Percentiles rank a stretch among this genome's conserved stretches.
phyloP scores from a whole-genome alignment of 23 tunicate species.

The Halocynthia roretzi region DNA sequence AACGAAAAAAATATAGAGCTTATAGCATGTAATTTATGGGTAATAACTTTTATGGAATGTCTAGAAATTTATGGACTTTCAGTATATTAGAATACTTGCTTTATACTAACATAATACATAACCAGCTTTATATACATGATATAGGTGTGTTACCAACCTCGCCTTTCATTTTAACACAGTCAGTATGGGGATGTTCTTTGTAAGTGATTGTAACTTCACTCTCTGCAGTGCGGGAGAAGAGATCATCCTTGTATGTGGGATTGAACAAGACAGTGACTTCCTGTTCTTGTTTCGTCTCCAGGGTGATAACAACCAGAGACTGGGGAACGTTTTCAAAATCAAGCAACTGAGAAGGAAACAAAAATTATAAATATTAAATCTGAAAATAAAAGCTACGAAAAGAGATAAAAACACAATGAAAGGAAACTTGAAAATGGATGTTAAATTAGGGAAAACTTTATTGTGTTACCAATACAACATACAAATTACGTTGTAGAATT shows the following conservation, averaged over 20 bases:
- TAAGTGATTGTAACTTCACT: conserved; percentile 66
- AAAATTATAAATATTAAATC: neutral
- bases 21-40: no score
- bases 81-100: no score
- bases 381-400: no score
- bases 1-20: no score
- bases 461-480: neutral
- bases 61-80: no score
- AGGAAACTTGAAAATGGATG: neutral
- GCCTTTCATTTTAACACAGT: conserved; percentile 56
- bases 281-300: conserved; percentile 52
- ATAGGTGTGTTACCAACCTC: conserved; percentile 31
- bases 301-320: conserved; percentile 39
- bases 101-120: no score
- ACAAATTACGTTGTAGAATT: neutral
- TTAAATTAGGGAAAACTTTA: neutral
- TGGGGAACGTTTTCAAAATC: conserved; percentile 73
- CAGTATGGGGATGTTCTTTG: conserved; percentile 86
- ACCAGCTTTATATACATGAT: no score
- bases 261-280: conserved; percentile 81
- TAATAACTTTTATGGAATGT: no score
- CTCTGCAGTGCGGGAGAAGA: conserved; percentile 69
- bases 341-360: conserved; percentile 36
- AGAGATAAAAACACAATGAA: no score
- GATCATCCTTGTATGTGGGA: conserved; percentile 81